Evolutionary conservation across 2,113 vertebrate species (phyloP).

Genomic region (Paramisgurnus dabryanus): DNA sequence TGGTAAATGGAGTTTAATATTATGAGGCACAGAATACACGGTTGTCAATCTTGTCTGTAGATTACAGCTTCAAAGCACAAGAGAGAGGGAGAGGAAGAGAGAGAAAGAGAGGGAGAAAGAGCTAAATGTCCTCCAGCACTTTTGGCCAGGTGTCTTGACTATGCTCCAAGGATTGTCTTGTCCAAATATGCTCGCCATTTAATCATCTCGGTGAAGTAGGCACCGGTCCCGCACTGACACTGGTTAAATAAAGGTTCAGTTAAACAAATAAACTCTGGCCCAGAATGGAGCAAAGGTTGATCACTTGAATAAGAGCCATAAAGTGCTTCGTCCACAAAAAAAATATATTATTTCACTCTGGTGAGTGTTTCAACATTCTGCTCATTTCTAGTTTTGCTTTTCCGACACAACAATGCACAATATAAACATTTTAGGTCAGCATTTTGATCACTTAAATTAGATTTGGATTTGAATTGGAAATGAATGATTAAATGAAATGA

Average conservation of each 20-base stretch:
- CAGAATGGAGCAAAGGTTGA: conserved; percentile 35
- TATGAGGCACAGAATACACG: background rate
- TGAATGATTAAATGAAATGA: no score
- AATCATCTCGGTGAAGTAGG: conserved; percentile 46
- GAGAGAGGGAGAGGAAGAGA: conserved; percentile 12
- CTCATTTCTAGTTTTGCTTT: background rate
- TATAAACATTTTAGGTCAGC: background rate
- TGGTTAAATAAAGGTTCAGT: conserved; percentile 54
- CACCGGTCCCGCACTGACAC: conserved; percentile 33
- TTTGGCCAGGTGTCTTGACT: conserved; percentile 48
- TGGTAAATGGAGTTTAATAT: background rate
- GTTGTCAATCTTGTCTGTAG: conserved; percentile 5
- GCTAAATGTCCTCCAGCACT: conserved; percentile 47
- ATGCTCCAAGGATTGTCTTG: conserved; percentile 37
- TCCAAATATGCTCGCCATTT: conserved; percentile 44
- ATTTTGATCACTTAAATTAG: no score
- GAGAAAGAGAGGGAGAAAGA: conserved; percentile 31
- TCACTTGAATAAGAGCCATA: conserved; percentile 39
- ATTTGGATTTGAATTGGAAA: no score
- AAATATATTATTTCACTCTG: background rate
- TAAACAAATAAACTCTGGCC: conserved; percentile 49
- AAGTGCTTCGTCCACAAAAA: background rate
- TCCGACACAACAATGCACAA: background rate
- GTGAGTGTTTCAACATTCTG: background rate
- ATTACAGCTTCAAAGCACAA: conserved; percentile 31